Evolutionary conservation across 2,888 invertebrate species (phyloP).

Genomic region (Andricus quercusramuli): DNA sequence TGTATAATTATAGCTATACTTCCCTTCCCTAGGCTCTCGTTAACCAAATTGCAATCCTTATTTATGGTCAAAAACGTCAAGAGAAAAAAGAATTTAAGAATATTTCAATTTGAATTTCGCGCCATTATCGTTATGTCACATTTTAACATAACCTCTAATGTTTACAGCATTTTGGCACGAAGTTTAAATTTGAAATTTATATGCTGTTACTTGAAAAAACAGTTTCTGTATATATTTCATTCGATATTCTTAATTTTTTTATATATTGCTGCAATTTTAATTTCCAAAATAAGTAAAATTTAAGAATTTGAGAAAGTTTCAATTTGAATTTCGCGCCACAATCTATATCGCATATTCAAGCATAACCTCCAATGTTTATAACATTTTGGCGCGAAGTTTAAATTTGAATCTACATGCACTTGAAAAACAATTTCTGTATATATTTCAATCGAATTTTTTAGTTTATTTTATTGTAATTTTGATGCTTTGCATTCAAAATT

Average conservation of each 20-base stretch:
- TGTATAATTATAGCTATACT: slow-evolving; percentile 33
- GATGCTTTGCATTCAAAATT: too few relatives aligned
- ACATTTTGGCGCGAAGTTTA: neutral
- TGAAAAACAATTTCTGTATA: too few relatives aligned
- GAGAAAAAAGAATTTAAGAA: neutral
- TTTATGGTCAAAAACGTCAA: neutral
- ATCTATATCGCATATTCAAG: neutral
- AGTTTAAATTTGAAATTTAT: neutral
- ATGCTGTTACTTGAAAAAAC: too few relatives aligned
- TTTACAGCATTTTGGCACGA: neutral
- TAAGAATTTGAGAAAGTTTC: too few relatives aligned
- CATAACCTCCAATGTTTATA: neutral
- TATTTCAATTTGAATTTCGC: neutral
- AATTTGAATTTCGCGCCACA: neutral
- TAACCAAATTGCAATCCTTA: slow-evolving; percentile 37
- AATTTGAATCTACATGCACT: neutral
- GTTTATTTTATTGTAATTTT: too few relatives aligned
- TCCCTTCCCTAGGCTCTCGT: slow-evolving; percentile 8
- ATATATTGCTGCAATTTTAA: too few relatives aligned
- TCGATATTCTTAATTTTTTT: too few relatives aligned
- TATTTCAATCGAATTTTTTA: too few relatives aligned
- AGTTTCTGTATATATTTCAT: too few relatives aligned
- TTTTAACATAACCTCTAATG: neutral
- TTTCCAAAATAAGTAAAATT: too few relatives aligned
- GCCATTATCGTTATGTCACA: neutral